Evolutionary conservation across 1,140 invertebrate genomes (phyloP).

Genomic region (Dinoponera quadriceps): DNA sequence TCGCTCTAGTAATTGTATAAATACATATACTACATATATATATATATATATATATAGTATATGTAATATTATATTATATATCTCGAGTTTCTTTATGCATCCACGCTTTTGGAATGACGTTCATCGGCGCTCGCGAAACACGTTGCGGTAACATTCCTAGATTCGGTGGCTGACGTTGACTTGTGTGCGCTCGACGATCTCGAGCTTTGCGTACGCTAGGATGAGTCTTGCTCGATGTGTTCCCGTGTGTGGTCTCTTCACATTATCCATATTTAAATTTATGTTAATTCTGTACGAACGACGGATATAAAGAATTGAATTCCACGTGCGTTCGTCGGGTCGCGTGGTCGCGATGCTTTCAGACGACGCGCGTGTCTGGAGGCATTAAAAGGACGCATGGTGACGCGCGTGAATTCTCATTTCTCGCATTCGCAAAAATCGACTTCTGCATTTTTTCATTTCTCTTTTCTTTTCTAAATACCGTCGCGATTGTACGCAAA

Average conservation of each 20-base stretch:
- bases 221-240: neutral
- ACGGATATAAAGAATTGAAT: neutral
- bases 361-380: neutral
- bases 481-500: neutral
- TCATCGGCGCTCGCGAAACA: slow-evolving; percentile 55
- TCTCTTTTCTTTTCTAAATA: slow-evolving; percentile 15
- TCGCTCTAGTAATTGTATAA: slow-evolving; percentile 44
- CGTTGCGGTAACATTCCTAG: slow-evolving; percentile 58
- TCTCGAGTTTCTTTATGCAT: slow-evolving; percentile 69
- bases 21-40: slow-evolving; percentile 42
- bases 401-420: neutral
- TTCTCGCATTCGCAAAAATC: neutral
- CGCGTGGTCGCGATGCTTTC: neutral
- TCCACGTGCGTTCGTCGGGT: slow-evolving; percentile 7
- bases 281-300: slow-evolving; percentile 26
- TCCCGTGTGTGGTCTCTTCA: neutral
- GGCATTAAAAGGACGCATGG: neutral
- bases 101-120: slow-evolving; percentile 74
- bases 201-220: slow-evolving; percentile 40
- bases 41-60: slow-evolving; percentile 38
- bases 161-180: slow-evolving; percentile 44
- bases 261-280: slow-evolving; percentile 41
- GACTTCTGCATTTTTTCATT: neutral
- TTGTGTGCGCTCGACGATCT: slow-evolving; percentile 47
- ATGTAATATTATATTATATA: slow-evolving; percentile 28